A percentile compares a stretch with the other conserved stretches of the same genome.
Evolutionary conservation across 2,797 vertebrate species (phyloP).

Genomic region (Acanthurus lineatus): DNA sequence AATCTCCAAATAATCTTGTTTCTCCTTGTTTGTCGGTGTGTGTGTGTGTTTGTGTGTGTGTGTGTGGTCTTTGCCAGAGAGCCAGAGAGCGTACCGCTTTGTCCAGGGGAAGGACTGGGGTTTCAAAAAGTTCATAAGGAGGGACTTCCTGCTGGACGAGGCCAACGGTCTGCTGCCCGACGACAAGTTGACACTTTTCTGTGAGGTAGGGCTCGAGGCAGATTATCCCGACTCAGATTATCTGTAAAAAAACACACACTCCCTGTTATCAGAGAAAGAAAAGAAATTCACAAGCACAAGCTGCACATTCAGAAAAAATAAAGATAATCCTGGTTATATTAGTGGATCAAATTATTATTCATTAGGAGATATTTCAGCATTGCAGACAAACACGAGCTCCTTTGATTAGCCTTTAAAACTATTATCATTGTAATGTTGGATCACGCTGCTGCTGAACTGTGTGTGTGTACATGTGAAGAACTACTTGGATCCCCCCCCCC

Average conservation of each 20-base stretch:
- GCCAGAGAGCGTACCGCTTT: constrained; percentile 91
- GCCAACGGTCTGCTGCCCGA: constrained; percentile 92
- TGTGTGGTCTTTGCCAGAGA: constrained; percentile 81
- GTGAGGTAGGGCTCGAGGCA: constrained; percentile 84
- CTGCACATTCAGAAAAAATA: constrained; percentile 10
- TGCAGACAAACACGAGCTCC: constrained; percentile 29
- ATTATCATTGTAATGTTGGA: not conserved
- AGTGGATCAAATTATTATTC: constrained; percentile 32
- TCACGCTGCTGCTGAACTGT: not conserved
- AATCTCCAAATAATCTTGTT: constrained; percentile 53
- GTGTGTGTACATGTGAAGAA: constrained; percentile 9
- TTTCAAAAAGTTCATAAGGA: constrained; percentile 94
- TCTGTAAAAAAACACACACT: not conserved
- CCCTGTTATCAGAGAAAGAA: constrained; percentile 19
- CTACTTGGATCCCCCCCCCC: not conserved
- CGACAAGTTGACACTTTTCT: constrained; percentile 94
- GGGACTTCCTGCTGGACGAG: constrained; percentile 93
- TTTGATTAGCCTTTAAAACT: constrained; percentile 19
- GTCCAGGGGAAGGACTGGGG: constrained; percentile 95
- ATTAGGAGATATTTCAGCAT: constrained; percentile 25
- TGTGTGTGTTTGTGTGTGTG: not conserved
- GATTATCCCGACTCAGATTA: not conserved
- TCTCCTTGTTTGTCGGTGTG: constrained; percentile 47
- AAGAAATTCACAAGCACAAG: constrained; percentile 9
- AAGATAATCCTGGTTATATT: constrained; percentile 50